Percentiles rank a stretch among this genome's conserved stretches.
Conservation (phyloP, 1,140 invertebrate species). For the Goniozus legneri region DNA sequence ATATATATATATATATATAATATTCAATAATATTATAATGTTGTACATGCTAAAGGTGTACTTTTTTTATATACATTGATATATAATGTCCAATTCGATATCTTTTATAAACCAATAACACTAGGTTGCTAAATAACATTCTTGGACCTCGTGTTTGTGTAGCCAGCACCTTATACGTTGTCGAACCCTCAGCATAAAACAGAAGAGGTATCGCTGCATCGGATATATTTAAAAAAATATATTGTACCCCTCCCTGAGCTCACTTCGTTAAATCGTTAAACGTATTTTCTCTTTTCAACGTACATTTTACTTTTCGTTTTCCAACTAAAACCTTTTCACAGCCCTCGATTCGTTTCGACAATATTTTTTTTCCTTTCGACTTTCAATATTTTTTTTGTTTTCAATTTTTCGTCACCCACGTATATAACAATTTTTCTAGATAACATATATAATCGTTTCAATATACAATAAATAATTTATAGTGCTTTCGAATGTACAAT, state of each 20-base stretch:
- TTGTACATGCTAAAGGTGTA: slow-evolving; percentile 35
- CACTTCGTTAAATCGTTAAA: slow-evolving; percentile 24
- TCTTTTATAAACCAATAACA: slow-evolving; percentile 49
- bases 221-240: slow-evolving; percentile 34
- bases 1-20: slow-evolving; percentile 32
- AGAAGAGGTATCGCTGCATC: slow-evolving; percentile 27
- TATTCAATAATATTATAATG: slow-evolving; percentile 36
- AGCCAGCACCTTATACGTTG: slow-evolving; percentile 50
- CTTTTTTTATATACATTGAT: slow-evolving; percentile 41
- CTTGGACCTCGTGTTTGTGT: slow-evolving; percentile 51
- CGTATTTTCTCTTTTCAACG: slow-evolving; percentile 3
- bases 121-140: slow-evolving; percentile 52
- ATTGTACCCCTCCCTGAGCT: slow-evolving; percentile 43
- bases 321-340: slow-evolving; percentile 39
- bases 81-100: slow-evolving; percentile 43
- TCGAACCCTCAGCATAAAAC: slow-evolving; percentile 37
- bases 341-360: slow-evolving; percentile 46
- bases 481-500: slow-evolving; percentile 42
- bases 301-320: slow-evolving; percentile 7
- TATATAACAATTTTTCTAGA: slow-evolving; percentile 26
- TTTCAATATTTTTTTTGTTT: slow-evolving; percentile 16
- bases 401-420: slow-evolving; percentile 17
- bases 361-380: slow-evolving; percentile 21
- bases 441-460: slow-evolving; percentile 32
- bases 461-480: slow-evolving; percentile 53